phyloP scores from a whole-genome alignment of 2,113 vertebrate genomes.

The Amblyopsis rosae region DNA sequence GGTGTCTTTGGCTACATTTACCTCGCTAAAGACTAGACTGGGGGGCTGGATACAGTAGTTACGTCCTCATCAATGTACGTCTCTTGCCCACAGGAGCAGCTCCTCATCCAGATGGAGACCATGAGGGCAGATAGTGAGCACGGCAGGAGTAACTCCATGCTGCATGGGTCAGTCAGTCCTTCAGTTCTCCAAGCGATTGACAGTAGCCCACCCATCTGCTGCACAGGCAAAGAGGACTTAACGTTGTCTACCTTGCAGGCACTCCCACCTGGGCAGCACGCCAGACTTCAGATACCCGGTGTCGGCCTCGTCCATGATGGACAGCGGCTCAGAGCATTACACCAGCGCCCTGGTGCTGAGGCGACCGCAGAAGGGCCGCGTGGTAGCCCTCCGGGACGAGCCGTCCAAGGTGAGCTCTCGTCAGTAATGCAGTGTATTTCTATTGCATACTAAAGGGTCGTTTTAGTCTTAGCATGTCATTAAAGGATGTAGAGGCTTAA shows the following conservation, averaged over 20 bases:
- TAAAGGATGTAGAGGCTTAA: too few species aligned
- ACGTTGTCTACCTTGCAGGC: slow-evolving; percentile 63
- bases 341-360: slow-evolving; percentile 85
- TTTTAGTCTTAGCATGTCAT: too few species aligned
- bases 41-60: not conserved
- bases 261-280: slow-evolving; percentile 83
- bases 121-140: slow-evolving; percentile 88
- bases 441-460: too few species aligned
- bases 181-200: too few species aligned
- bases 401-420: slow-evolving; percentile 85
- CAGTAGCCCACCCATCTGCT: too few species aligned
- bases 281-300: slow-evolving; percentile 92
- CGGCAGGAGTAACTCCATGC: slow-evolving; percentile 80
- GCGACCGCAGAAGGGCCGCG: slow-evolving; percentile 89
- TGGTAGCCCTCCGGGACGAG: slow-evolving; percentile 90
- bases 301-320: slow-evolving; percentile 81
- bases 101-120: slow-evolving; percentile 87
- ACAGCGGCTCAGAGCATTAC: slow-evolving; percentile 83
- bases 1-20: too few species aligned
- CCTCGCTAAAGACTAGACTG: not conserved
- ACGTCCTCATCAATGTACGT: not conserved
- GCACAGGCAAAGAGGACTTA: too few species aligned
- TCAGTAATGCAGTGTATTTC: too few species aligned
- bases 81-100: slow-evolving; percentile 81
- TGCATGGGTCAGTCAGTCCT: slow-evolving; percentile 80